Percentiles rank a stretch among this genome's conserved stretches.
Conservation (phyloP, 2,888 invertebrate species). For the Agrilus mali region DNA sequence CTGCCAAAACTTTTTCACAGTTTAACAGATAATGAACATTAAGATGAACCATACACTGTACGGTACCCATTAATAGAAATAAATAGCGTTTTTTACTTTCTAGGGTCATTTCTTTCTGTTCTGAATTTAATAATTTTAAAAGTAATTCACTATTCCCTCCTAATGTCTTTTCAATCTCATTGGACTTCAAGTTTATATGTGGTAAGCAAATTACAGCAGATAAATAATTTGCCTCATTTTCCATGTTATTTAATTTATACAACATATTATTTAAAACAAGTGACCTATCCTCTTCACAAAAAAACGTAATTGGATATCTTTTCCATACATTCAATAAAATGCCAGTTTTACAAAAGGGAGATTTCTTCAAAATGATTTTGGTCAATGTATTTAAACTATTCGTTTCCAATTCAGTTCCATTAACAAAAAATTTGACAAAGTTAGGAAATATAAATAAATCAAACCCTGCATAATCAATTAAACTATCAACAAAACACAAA, state of each 20-base stretch:
- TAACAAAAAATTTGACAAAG: slow-evolving; percentile 46
- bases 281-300: slow-evolving; percentile 27
- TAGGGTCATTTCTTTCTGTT: slow-evolving; percentile 25
- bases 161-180: slow-evolving; percentile 19
- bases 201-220: slow-evolving; percentile 43
- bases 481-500: slow-evolving; percentile 51
- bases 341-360: slow-evolving; percentile 48
- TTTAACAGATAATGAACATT: slow-evolving; percentile 37
- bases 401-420: slow-evolving; percentile 37
- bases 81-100: slow-evolving; percentile 21
- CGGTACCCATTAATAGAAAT: slow-evolving; percentile 42
- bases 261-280: slow-evolving; percentile 34
- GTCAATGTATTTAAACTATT: slow-evolving; percentile 48
- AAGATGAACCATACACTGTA: slow-evolving; percentile 49
- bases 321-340: slow-evolving; percentile 49
- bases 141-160: slow-evolving; percentile 15
- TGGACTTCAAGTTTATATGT: slow-evolving; percentile 32
- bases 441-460: slow-evolving; percentile 60
- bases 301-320: slow-evolving; percentile 51
- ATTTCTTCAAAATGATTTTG: slow-evolving; percentile 53
- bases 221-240: slow-evolving; percentile 35
- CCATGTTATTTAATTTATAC: slow-evolving; percentile 27
- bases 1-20: slow-evolving; percentile 34
- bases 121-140: slow-evolving; percentile 12
- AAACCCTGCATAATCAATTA: slow-evolving; percentile 54